Evolutionary conservation across 23 tunicate genomes (phyloP), one percentile per base, ranked within the genome.

Genomic region (Trididemnum clinides): DNA sequence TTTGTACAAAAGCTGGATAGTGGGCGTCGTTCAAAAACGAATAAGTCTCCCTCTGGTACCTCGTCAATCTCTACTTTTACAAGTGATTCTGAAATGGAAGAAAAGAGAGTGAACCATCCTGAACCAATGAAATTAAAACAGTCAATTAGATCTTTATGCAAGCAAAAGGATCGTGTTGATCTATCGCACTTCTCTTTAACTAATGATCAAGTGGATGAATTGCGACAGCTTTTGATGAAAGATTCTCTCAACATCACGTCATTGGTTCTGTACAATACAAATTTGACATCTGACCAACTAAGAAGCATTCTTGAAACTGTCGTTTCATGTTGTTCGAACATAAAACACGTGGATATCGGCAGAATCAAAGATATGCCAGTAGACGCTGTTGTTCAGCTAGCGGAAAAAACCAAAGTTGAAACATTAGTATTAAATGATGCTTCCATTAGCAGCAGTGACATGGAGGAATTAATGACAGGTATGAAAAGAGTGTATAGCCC

Each of bases 171-270:
- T 23, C 30, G 27, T 35, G 62, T 84, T 57, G 77, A 77, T 28
- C 28, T 84, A 18, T 64, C 82, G 20, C 44, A 84, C 26, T 72
- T 51, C 26, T 58, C 64, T 30, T 50, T 89, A 1, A 44, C 59
- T 28, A 34, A 38, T 33, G 64, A 50, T 29, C 90, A 91, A 64
- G 33, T 74, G 27, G 82, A 72, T 33, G 96, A 91, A 73, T 33
- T 91, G 21, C 51, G 81, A 19, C 36, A 39, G 19, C 50, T 57
- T 26, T 26, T 91, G 0, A 57, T 33, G 7, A 83, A 86, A 64
- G 64, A 73, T 12, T 38, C 86, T 39, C 39, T 64, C 4, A 75
- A 80, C 20, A 64, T 86, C 6, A 39, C 63, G 36, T 25, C 79
- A n/a, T 10, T 91, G 19, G 34, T 58, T 18, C 58, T 91, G 35